Percentiles rank a stretch among this genome's conserved stretches.
Evolutionary conservation across 2,888 invertebrate genomes (phyloP).

Genomic region (Pandemis corylana): DNA sequence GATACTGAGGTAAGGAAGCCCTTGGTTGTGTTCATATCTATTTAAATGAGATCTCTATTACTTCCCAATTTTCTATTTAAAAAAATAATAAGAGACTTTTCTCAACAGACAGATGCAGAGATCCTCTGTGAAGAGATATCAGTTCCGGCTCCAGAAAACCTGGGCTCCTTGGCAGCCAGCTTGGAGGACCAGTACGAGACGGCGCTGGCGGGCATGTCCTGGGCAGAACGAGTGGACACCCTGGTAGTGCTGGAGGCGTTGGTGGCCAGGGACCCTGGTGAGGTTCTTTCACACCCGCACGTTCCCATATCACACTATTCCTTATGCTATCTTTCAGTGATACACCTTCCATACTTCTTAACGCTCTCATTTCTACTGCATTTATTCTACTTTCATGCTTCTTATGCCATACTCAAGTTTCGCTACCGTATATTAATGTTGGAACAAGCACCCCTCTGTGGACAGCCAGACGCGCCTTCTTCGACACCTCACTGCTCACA

Average conservation of each 20-base stretch:
- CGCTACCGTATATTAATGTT: too few relatives aligned
- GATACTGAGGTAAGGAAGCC: slow-evolving; percentile 85
- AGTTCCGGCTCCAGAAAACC: slow-evolving; percentile 51
- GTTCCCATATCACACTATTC: too few relatives aligned
- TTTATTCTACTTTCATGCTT: too few relatives aligned
- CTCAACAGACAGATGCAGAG: slow-evolving; percentile 87
- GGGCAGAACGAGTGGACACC: slow-evolving; percentile 94
- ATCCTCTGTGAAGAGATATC: slow-evolving; percentile 78
- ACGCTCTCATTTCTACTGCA: too few relatives aligned
- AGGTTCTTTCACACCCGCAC: neutral
- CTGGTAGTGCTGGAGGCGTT: slow-evolving; percentile 91
- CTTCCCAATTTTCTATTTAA: too few relatives aligned
- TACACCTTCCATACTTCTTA: too few relatives aligned
- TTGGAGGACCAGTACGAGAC: slow-evolving; percentile 89
- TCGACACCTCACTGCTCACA: too few relatives aligned
- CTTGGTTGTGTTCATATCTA: neutral
- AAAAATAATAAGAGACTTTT: neutral
- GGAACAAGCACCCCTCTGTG: too few relatives aligned
- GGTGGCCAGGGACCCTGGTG: slow-evolving; percentile 94
- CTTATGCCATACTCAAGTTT: too few relatives aligned
- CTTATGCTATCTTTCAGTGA: too few relatives aligned
- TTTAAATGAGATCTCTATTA: neutral
- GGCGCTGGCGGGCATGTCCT: slow-evolving; percentile 90
- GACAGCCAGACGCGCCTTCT: too few relatives aligned
- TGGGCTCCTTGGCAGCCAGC: slow-evolving; percentile 62